Evolutionary conservation across 2,797 vertebrate genomes (phyloP).

Genomic region (Tapirus indicus): DNA sequence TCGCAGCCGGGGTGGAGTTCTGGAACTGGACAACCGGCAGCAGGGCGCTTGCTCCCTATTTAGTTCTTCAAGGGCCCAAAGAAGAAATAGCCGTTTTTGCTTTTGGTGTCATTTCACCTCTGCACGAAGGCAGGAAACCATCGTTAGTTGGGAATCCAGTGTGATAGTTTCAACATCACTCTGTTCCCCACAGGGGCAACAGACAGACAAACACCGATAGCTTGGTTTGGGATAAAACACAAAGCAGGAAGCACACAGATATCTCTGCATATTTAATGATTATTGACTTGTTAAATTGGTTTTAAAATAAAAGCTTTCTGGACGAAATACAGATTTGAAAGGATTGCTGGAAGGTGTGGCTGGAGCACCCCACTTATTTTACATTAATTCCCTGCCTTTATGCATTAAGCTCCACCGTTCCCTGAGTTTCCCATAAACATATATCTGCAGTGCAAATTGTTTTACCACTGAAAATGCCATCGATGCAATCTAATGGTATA

Average conservation of each 20-base stretch:
- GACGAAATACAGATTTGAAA: slow-evolving; percentile 60
- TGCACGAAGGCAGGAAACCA: too few relatives aligned
- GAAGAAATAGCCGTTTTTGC: not conserved
- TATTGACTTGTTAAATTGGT: slow-evolving; percentile 77
- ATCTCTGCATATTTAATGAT: slow-evolving; percentile 81
- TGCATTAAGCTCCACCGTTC: not conserved
- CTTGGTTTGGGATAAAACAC: slow-evolving; percentile 64
- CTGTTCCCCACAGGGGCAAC: not conserved
- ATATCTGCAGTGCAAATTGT: slow-evolving; percentile 31
- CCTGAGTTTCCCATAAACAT: slow-evolving; percentile 58
- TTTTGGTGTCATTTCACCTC: not conserved
- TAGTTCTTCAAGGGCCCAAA: not conserved
- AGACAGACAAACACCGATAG: not conserved
- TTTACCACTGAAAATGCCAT: slow-evolving; percentile 10
- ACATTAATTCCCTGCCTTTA: not conserved
- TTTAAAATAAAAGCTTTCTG: slow-evolving; percentile 80
- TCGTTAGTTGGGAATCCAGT: too few relatives aligned
- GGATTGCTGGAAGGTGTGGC: slow-evolving; percentile 22
- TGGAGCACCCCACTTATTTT: not conserved
- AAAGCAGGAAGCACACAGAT: slow-evolving; percentile 69
- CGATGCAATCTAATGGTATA: slow-evolving; percentile 30
- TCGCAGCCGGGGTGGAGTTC: not conserved
- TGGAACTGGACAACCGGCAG: too few relatives aligned
- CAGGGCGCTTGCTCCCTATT: too few relatives aligned
- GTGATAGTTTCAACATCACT: not conserved